phyloP scores from a whole-genome alignment of 1,140 invertebrate genomes.

The Notospermus geniculatus region DNA sequence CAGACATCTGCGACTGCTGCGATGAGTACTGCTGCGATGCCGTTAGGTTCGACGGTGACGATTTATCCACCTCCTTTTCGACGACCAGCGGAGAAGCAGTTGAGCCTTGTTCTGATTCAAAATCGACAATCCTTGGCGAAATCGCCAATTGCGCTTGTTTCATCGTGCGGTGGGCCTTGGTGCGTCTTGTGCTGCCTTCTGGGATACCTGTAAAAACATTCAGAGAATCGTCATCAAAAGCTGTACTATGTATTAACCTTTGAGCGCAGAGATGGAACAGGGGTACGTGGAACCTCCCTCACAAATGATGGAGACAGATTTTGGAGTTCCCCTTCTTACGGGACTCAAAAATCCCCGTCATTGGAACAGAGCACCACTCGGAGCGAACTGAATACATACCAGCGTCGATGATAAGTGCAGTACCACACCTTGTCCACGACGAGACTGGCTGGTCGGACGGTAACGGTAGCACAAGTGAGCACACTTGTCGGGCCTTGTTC shows the following conservation, averaged over 20 bases:
- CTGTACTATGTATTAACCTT: too few relatives aligned
- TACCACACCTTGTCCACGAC: conserved; percentile 35
- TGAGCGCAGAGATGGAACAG: too few relatives aligned
- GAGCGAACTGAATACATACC: too few relatives aligned
- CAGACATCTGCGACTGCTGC: conserved; percentile 45
- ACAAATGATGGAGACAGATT: too few relatives aligned
- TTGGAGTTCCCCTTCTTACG: too few relatives aligned
- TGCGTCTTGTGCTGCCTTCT: neutral
- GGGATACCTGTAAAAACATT: too few relatives aligned
- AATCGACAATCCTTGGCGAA: conserved; percentile 1
- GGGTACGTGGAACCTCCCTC: too few relatives aligned
- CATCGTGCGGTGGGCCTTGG: neutral
- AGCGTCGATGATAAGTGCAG: conserved; percentile 46
- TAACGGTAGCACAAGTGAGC: conserved; percentile 30
- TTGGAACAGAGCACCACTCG: too few relatives aligned
- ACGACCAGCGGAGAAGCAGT: conserved; percentile 20
- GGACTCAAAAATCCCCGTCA: too few relatives aligned
- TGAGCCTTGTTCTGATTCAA: conserved; percentile 27
- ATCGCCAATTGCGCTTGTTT: conserved; percentile 1
- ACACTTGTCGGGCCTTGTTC: conserved; percentile 47
- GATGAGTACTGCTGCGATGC: conserved; percentile 17
- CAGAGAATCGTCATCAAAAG: too few relatives aligned
- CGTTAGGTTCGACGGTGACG: neutral
- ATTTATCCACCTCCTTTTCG: conserved; percentile 7
- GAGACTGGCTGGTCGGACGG: conserved; percentile 33